Evolutionary conservation across 2,888 invertebrate genomes (phyloP).

Genomic region (Drosophila borborema): DNA sequence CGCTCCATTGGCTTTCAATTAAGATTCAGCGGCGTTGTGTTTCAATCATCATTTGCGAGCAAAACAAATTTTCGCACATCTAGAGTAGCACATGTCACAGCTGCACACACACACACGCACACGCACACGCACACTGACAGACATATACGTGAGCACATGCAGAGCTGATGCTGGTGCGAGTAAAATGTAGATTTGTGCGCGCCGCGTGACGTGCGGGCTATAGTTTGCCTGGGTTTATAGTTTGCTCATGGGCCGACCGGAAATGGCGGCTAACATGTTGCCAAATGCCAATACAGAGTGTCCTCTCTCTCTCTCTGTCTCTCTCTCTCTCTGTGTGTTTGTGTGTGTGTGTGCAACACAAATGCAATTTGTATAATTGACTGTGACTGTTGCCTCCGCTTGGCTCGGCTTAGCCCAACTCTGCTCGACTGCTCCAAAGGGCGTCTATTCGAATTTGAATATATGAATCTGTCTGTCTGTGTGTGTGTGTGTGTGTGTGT

Average conservation of each 20-base stretch:
- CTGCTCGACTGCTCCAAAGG: slow-evolving; percentile 22
- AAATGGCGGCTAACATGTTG: slow-evolving; percentile 66
- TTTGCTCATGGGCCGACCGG: slow-evolving; percentile 39
- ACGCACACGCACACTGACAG: neutral
- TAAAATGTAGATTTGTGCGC: slow-evolving; percentile 50
- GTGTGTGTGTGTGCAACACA: slow-evolving; percentile 43
- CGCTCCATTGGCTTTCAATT: slow-evolving; percentile 58
- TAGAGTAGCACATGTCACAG: slow-evolving; percentile 31
- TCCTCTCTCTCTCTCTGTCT: neutral
- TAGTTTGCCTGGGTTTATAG: slow-evolving; percentile 31
- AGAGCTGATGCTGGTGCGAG: neutral
- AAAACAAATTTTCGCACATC: slow-evolving; percentile 60
- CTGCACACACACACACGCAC: neutral
- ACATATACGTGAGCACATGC: neutral
- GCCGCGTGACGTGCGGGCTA: slow-evolving; percentile 33
- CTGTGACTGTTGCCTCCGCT: slow-evolving; percentile 67
- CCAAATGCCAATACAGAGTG: slow-evolving; percentile 56
- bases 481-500: slow-evolving; percentile 1
- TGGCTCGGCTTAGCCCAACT: slow-evolving; percentile 22
- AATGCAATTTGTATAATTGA: slow-evolving; percentile 81
- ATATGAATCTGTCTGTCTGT: slow-evolving; percentile 13
- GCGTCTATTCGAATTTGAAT: slow-evolving; percentile 55
- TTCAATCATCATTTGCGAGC: slow-evolving; percentile 58
- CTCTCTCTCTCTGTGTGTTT: no score
- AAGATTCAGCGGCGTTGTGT: slow-evolving; percentile 52